phyloP scores from a whole-genome alignment of 2,797 vertebrate species.

The Falco peregrinus region DNA sequence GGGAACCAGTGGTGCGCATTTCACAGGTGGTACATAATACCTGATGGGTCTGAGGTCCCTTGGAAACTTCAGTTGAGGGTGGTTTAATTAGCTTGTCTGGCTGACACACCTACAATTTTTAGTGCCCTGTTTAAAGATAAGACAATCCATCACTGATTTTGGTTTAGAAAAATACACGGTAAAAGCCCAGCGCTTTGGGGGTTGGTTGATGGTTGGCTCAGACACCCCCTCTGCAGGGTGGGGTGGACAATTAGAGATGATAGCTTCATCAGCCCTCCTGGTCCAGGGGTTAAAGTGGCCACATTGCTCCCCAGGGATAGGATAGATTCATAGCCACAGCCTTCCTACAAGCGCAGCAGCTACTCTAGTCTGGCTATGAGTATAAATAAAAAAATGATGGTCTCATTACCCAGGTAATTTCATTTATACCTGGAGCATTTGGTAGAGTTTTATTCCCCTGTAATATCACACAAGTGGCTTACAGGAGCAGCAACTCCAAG shows the following conservation, averaged over 20 bases:
- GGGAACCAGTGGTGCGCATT: not conserved
- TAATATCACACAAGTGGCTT: not conserved
- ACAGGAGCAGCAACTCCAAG: not conserved
- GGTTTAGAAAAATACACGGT: not conserved
- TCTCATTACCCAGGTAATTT: not conserved
- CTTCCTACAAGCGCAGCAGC: not conserved
- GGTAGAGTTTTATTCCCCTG: not conserved
- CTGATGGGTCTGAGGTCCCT: not conserved
- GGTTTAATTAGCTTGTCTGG: not conserved
- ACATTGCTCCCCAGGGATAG: not conserved
- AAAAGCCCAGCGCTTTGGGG: not conserved
- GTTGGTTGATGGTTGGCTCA: not conserved
- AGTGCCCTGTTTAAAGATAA: not conserved
- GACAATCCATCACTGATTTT: not conserved
- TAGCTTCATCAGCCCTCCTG: not conserved
- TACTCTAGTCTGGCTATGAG: not conserved
- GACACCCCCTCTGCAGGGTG: too few relatives aligned
- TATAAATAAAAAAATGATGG: not conserved
- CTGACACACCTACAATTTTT: not conserved
- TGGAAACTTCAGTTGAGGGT: not conserved
- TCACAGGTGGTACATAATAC: rapidly evolving
- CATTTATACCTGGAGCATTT: not conserved
- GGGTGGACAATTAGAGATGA: not conserved
- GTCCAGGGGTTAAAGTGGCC: not conserved
- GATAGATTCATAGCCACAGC: not conserved